These are phyloP conservation scores for Clavelina lepadiformis DNA, from an alignment of 23 tunicate genomes.

Conservation along the genomic window DNA sequence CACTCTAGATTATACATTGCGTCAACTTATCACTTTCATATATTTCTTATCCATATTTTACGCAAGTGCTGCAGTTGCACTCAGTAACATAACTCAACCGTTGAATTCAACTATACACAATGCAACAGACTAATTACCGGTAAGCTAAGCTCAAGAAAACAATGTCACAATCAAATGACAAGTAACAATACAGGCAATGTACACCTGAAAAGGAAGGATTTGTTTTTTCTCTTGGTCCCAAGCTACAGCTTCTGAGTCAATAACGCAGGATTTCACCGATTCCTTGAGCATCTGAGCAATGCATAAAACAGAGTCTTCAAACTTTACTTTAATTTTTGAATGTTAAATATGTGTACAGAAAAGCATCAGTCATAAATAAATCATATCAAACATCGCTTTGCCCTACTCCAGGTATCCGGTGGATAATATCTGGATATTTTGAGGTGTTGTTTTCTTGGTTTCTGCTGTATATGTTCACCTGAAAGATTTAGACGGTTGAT, in stretches of 20 bases:
- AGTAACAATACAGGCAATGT: neutral
- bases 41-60: no score
- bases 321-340: no score
- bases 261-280: conserved; percentile 76
- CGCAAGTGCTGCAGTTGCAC: no score
- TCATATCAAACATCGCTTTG: neutral
- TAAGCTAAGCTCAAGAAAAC: no score
- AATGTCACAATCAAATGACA: no score
- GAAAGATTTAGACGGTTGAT: conserved; percentile 1
- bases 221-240: conserved; percentile 89
- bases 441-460: conserved; percentile 97
- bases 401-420: conserved; percentile 58
- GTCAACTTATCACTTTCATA: no score
- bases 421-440: conserved; percentile 96
- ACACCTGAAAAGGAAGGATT: conserved; percentile 93
- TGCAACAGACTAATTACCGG: no score
- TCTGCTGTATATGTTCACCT: conserved; percentile 83
- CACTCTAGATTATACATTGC: no score
- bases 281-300: conserved; percentile 57
- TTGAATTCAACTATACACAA: no score
- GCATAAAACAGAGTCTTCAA: no score
- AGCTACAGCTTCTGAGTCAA: conserved; percentile 97
- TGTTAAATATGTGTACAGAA: neutral
- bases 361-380: neutral
- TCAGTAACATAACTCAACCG: no score